phyloP scores from a whole-genome alignment of 37 sponge, comb jelly and placozoan genomes.

The Geodia barretti region DNA sequence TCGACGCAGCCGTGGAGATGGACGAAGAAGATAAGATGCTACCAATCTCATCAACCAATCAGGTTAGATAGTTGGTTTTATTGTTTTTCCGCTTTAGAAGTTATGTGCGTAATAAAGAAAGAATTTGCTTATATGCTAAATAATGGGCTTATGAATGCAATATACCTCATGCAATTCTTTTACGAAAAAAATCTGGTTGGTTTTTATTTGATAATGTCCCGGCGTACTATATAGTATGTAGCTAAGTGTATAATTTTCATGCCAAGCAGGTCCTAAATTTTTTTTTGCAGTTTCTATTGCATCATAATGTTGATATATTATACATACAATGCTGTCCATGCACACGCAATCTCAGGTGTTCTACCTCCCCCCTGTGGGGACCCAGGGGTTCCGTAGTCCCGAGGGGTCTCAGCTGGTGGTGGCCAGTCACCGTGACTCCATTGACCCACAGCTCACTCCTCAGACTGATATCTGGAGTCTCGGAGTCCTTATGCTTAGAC shows the following conservation, averaged over 20 bases:
- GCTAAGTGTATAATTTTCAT: no score
- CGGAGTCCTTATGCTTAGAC: constrained; percentile 17
- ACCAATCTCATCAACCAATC: background rate
- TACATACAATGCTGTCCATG: no score
- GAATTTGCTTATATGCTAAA: no score
- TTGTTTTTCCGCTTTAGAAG: no score
- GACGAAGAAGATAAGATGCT: background rate
- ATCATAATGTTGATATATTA: background rate
- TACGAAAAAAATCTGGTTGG: no score
- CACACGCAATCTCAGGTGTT: background rate
- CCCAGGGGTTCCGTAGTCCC: constrained; percentile 27
- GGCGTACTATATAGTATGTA: no score
- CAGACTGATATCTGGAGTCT: constrained; percentile 36
- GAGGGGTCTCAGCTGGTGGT: constrained; percentile 1
- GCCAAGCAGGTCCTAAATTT: no score
- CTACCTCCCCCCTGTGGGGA: constrained; percentile 26
- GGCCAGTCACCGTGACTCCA: background rate
- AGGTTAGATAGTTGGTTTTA: no score
- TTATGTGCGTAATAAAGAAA: no score
- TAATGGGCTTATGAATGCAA: no score
- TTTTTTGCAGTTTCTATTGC: background rate
- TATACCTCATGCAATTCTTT: no score
- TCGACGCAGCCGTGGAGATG: constrained; percentile 41
- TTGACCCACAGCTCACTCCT: constrained; percentile 1
- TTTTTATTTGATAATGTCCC: no score